phyloP scores from a whole-genome alignment of 2,113 vertebrate genomes.

The Perccottus glenii region DNA sequence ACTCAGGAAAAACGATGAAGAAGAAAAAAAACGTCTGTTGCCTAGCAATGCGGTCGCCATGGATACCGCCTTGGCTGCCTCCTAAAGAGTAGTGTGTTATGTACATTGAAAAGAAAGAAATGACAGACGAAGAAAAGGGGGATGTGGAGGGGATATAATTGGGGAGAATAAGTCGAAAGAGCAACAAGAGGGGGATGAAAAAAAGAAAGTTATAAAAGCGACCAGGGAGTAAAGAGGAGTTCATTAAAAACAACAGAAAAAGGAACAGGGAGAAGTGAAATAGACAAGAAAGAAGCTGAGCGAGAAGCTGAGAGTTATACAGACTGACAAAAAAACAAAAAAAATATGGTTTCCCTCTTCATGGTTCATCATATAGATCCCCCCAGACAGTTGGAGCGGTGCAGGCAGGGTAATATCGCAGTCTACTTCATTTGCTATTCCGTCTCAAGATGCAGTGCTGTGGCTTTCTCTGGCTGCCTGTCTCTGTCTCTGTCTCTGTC shows the following conservation, averaged over 20 bases:
- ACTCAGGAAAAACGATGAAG: slow-evolving; percentile 56
- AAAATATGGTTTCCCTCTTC: slow-evolving; percentile 74
- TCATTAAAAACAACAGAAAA: slow-evolving; percentile 74
- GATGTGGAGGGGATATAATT: slow-evolving; percentile 32
- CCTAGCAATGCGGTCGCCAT: slow-evolving; percentile 86
- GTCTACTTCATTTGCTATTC: slow-evolving; percentile 81
- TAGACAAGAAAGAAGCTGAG: slow-evolving; percentile 55
- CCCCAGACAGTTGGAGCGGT: slow-evolving; percentile 73
- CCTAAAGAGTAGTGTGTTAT: slow-evolving; percentile 81
- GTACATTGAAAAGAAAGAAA: slow-evolving; percentile 74
- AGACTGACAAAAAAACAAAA: slow-evolving; percentile 30
- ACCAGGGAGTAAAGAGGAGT: slow-evolving; percentile 45
- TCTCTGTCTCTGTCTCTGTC: slow-evolving; percentile 60
- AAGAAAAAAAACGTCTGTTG: slow-evolving; percentile 80
- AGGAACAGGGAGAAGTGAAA: slow-evolving; percentile 45
- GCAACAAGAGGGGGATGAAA: too few relatives aligned
- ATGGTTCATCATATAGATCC: slow-evolving; percentile 89
- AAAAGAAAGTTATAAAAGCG: not conserved
- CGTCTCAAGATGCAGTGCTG: slow-evolving; percentile 72
- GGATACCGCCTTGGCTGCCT: slow-evolving; percentile 81
- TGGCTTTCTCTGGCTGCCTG: slow-evolving; percentile 66
- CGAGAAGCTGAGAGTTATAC: slow-evolving; percentile 53
- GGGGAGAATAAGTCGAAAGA: not conserved
- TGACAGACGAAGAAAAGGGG: slow-evolving; percentile 18
- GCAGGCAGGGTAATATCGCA: slow-evolving; percentile 72